A percentile compares a stretch with the other conserved stretches of the same genome.
Conservation (phyloP, 2,797 vertebrate species). For the Notolepis coatsorum region DNA sequence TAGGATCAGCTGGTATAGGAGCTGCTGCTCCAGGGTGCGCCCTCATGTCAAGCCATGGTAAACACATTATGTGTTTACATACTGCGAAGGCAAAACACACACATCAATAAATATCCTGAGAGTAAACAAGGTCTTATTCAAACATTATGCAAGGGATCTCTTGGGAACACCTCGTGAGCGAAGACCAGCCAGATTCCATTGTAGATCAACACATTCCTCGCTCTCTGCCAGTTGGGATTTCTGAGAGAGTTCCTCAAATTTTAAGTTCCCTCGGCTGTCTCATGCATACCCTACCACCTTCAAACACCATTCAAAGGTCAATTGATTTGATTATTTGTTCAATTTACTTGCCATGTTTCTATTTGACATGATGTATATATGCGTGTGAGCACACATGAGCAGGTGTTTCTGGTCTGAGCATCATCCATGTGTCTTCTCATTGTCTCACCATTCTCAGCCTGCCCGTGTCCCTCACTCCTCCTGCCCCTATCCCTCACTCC, state of each 20-base stretch:
- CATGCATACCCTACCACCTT: not conserved
- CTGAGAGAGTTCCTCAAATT: not conserved
- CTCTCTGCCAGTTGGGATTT: not conserved
- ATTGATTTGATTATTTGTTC: slow-evolving; percentile 20
- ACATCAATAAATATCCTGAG: not conserved
- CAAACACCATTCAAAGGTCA: slow-evolving; percentile 10
- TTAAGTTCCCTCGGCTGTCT: not conserved
- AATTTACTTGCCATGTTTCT: slow-evolving; percentile 19
- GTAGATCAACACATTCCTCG: not conserved
- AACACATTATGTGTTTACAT: not conserved
- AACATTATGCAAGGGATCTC: not conserved
- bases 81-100: not conserved
- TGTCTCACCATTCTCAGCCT: not conserved
- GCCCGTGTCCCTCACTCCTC: not conserved
- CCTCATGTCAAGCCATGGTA: not conserved
- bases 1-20: slow-evolving; percentile 1
- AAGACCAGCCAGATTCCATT: not conserved
- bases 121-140: not conserved
- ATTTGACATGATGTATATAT: slow-evolving; percentile 31
- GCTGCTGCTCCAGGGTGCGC: slow-evolving; percentile 1
- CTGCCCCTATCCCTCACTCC: slow-evolving; percentile 2
- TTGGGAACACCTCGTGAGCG: not conserved
- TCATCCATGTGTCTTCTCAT: not conserved
- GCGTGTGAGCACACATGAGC: not conserved
- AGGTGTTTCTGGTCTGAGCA: not conserved